Evolutionary conservation across 2,888 invertebrate species (phyloP).

Genomic region (Andrena fulva): DNA sequence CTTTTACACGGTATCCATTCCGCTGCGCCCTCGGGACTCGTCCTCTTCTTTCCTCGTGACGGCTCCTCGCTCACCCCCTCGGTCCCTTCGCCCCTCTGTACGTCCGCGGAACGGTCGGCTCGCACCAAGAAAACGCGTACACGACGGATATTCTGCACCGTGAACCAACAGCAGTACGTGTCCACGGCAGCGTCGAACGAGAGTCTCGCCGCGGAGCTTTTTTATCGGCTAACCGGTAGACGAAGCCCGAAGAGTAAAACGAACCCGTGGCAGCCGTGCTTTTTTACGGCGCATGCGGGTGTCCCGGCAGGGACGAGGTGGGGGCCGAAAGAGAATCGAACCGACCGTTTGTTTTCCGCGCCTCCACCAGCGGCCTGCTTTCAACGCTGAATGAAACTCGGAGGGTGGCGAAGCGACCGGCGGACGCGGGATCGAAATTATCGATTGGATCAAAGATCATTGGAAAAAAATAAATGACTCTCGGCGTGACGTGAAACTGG

Average conservation of each 20-base stretch:
- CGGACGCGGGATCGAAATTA: constrained; percentile 33
- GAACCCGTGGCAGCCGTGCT: constrained; percentile 71
- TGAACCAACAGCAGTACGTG: constrained; percentile 48
- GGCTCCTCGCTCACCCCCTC: constrained; percentile 24
- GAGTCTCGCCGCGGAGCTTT: constrained; percentile 78
- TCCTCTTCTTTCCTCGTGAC: constrained; percentile 16
- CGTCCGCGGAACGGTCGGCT: constrained; percentile 33
- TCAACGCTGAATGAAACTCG: constrained; percentile 30
- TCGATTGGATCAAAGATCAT: constrained; percentile 12
- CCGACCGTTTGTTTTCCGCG: constrained; percentile 58
- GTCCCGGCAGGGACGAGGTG: constrained; percentile 61
- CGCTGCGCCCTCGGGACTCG: neutral
- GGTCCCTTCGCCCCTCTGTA: constrained; percentile 38
- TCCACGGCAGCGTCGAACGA: constrained; percentile 61
- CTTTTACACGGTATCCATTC: neutral
- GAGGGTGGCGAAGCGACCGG: constrained; percentile 40
- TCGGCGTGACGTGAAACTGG: no score
- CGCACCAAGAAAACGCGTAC: constrained; percentile 54
- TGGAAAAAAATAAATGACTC: no score
- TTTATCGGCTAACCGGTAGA: constrained; percentile 79
- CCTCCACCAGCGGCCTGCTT: constrained; percentile 47
- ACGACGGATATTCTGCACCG: constrained; percentile 48
- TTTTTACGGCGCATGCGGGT: constrained; percentile 82
- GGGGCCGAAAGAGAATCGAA: constrained; percentile 74
- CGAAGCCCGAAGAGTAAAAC: constrained; percentile 74